Conservation (phyloP, 2,797 vertebrate species). For the Danionella dracula region DNA sequence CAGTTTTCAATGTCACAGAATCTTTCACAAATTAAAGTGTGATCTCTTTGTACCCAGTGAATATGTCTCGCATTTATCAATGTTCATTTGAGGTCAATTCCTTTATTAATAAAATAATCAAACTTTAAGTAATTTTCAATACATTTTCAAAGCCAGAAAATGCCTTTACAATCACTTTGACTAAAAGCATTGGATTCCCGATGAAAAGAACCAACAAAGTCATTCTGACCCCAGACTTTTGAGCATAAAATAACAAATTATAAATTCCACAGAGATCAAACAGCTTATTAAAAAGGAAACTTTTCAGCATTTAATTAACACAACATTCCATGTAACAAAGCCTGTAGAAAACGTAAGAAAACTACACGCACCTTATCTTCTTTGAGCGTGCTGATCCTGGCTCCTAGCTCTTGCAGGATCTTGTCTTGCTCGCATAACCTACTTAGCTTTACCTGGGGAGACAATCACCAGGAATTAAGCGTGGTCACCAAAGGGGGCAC, state of each 20-base stretch:
- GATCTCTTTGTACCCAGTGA: too few relatives aligned
- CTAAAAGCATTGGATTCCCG: not conserved
- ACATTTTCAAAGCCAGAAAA: not conserved
- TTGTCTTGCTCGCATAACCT: conserved; percentile 95
- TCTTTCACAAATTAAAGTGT: too few relatives aligned
- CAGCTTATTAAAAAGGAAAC: not conserved
- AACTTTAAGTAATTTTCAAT: not conserved
- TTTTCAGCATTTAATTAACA: not conserved
- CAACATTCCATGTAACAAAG: not conserved
- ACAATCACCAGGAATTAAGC: conserved; percentile 30
- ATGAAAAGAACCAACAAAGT: not conserved
- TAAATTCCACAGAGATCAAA: not conserved
- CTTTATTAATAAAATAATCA: too few relatives aligned
- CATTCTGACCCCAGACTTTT: not conserved
- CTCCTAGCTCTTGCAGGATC: conserved; percentile 91
- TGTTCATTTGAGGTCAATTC: not conserved
- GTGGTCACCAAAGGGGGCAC: not conserved
- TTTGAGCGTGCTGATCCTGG: conserved; percentile 87
- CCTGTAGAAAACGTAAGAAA: not conserved
- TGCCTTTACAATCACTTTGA: not conserved
- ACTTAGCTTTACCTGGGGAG: conserved; percentile 88
- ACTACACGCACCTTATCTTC: conserved; percentile 84
- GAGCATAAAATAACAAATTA: not conserved
- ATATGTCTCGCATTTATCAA: too few relatives aligned
- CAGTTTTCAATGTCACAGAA: not conserved